Evolutionary conservation across 1,140 invertebrate species (phyloP), one percentile per base, ranked within the genome.

Genomic region (Fopius arisanus): DNA sequence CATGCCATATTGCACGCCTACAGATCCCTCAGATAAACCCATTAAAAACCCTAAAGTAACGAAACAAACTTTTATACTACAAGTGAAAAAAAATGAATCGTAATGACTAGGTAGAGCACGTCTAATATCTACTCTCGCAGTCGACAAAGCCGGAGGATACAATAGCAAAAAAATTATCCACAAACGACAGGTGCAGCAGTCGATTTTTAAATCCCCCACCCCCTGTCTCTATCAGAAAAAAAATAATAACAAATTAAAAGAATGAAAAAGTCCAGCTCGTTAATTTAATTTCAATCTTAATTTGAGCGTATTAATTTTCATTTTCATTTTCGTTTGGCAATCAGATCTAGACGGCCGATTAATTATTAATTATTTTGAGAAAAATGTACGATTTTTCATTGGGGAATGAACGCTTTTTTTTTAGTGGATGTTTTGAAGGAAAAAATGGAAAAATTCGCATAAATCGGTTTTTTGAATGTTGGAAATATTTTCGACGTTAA

Each of bases 1-100:
- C 14, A 59, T 59, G 54, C 19, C 54, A 59, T 59, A 59, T 59
- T 59, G 54, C 54, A 59, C 54, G 54, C 54, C 54, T 28, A 26
- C 54, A 26, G 54, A 59, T 59, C 54, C 54, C 54, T 59, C 19
- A 59, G 54, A 59, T 59, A 59, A 59, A 59, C 19, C 23, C 6
- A 59, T 59, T 59, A 59, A 59, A 59, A 59, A 28, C 16, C 2
- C 1, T 12, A 10, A 59, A 59, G 54, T 3, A 59, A 7, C 14
- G 21, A 59, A 26, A 59, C 9, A 59, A 59, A 59, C 19, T 59
- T n/a, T 59, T 59, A 59, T 59, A 23, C n/a, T 0, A 48, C 54
- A 26, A 12, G 26, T 21, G 26, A 26, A 3, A 51, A 59, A 59
- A 54, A 54, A n/a, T 3, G 26, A 19, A 59, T 59, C 23, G 26